Evolutionary conservation across 2,113 vertebrate species (phyloP), one percentile per base, ranked within the genome.

Genomic region (Sceloporus undulatus): DNA sequence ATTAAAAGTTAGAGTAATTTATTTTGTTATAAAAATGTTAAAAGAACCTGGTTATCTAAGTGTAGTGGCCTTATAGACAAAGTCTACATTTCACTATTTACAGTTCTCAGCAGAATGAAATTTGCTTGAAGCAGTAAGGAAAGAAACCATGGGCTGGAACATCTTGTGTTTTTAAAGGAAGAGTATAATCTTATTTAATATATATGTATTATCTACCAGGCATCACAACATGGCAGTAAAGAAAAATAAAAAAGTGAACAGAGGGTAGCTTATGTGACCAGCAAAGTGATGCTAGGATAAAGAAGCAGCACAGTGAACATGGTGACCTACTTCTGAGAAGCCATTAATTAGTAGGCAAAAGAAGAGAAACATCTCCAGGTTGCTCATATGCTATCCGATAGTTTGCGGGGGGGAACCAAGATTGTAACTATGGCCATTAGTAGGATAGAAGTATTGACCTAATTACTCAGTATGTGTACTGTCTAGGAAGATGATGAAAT

Each of bases 281-380:
- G 78, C 84, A 87, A 94, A 85, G 82, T 84, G 84, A 91, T 0
- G 65, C 90, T 91, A 70, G 59, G 85, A 84, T 1, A 1, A 84
- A 87, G 91, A 19, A 85, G 66, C 0, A 92, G 87, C 79, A 68
- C 79, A 86, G 79, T 9, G 78, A 85, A 86, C 40, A 77, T 87
- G 71, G 76, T 78, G 18, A 91, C 86, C 87, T 92, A 66, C 82
- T 93, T 90, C 82, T 89, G 92, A 80, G 19, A 84, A 0, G 0
- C 27, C 78, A 90, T 88, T 88, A 87, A 94, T 91, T 89, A 90
- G 90, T 83, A 91, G 81, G 86, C 40, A 82, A 42, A 85, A 84
- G 48, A n/a, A 65, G 74, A 48, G 68, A 62, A 0, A 40, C 9
- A 83, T 68, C 83, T 89, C 14, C 87, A 65, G 6, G 84, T 66